Percentiles rank a stretch among this genome's conserved stretches.
Conservation (phyloP, 2,113 vertebrate genomes). For the Toxostoma redivivum region DNA sequence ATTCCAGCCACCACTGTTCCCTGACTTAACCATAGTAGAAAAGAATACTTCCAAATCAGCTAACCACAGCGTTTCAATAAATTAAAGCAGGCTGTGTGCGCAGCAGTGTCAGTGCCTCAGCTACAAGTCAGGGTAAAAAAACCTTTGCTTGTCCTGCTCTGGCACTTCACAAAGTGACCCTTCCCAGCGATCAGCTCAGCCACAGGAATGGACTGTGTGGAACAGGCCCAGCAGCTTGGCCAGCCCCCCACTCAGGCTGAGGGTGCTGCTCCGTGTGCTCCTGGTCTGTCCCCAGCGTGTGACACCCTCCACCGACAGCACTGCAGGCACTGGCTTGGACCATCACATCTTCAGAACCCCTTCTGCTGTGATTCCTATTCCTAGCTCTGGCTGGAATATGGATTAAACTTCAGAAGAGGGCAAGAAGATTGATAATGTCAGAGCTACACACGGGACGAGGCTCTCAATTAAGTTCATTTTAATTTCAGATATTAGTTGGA, state of each 20-base stretch:
- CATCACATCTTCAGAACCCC: not conserved
- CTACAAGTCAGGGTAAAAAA: accelerated
- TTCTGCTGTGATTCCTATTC: not conserved
- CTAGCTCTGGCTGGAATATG: not conserved
- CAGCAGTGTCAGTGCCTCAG: not conserved
- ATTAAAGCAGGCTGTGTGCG: not conserved
- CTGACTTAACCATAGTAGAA: not conserved
- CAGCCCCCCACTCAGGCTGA: not conserved
- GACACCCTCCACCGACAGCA: accelerated
- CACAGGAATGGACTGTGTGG: accelerated
- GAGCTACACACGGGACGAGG: not conserved
- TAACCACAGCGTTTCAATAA: not conserved
- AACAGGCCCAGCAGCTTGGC: not conserved
- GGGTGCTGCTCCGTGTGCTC: not conserved
- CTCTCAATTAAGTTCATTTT: not conserved
- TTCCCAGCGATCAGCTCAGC: accelerated
- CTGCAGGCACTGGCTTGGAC: accelerated
- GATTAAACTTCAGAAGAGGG: not conserved
- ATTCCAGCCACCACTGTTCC: not conserved
- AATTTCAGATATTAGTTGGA: not conserved
- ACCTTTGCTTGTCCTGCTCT: not conserved
- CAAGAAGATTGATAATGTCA: not conserved
- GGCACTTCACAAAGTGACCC: accelerated
- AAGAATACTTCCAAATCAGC: not conserved
- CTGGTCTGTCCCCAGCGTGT: accelerated